phyloP scores from a whole-genome alignment of 2,888 invertebrate species.

The Drosophila paramelanica region DNA sequence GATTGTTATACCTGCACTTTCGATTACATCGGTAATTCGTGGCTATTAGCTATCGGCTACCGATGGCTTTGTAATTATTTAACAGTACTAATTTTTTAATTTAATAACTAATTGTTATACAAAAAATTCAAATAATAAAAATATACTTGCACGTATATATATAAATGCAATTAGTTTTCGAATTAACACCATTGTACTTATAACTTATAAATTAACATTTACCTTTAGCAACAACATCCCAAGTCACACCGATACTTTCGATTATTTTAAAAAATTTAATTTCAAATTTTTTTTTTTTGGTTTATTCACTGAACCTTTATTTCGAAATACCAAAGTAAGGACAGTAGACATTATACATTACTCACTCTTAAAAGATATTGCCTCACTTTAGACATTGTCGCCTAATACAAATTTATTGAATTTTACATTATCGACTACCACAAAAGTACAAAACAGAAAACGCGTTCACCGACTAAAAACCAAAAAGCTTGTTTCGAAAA shows the following conservation, averaged over 20 bases:
- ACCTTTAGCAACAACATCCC: not conserved
- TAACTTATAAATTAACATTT: not conserved
- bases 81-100: too few species aligned
- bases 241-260: not conserved
- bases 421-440: slow-evolving; percentile 44
- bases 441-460: slow-evolving; percentile 48
- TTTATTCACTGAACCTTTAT: slow-evolving; percentile 61
- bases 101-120: too few species aligned
- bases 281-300: not conserved
- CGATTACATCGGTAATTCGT: not conserved
- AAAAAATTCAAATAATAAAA: too few species aligned
- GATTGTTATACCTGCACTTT: not conserved
- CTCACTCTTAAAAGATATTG: slow-evolving; percentile 44
- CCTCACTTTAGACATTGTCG: slow-evolving; percentile 55
- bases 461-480: slow-evolving; percentile 36
- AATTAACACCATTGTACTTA: not conserved
- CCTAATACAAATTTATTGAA: slow-evolving; percentile 39
- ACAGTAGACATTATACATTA: slow-evolving; percentile 35
- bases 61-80: not conserved
- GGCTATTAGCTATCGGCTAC: not conserved
- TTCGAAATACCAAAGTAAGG: slow-evolving; percentile 47
- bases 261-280: slow-evolving; percentile 2
- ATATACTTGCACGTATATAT: too few species aligned
- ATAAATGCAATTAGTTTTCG: not conserved
- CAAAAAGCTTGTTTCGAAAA: slow-evolving; percentile 31